Evolutionary conservation across 1,140 invertebrate species (phyloP), one percentile per base, ranked within the genome.

Genomic region (Diplogasteroides magnus): DNA sequence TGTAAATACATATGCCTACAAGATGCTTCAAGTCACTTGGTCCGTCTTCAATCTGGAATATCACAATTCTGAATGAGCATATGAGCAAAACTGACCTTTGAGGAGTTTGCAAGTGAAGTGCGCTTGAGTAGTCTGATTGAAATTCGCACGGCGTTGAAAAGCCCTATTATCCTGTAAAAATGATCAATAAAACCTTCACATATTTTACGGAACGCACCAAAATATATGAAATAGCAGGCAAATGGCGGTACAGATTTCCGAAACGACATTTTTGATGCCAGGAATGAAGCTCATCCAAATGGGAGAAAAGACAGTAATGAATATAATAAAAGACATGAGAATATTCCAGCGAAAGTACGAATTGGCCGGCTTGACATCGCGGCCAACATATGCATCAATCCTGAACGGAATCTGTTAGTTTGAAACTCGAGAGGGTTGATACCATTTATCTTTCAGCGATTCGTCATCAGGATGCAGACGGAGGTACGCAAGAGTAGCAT

Each of bases 1-100:
- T 74, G 73, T 74, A 74, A 31, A 70, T 37, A 19, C 26, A 59
- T 55, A 74, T 76, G 25, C 72, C 66, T 1, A 74, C 73, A 29
- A 74, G 32, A 57, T 74, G 73, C 31, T 72, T 72, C 27, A 72
- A 19, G 13, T 25, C 23, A 13, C 25, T 55, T 2, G 26, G 23
- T 15, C 11, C 29, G 25, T 19, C 11, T 29, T 66, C 23, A 15
- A 26, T 26, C 70, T 63, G n/a, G 23, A 48, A 48, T 31, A 15
- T n/a, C 2, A 19, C 2, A 14, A 15, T 27, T n/a, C 19, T 2
- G 31, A 31, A 37, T 28, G 6, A 68, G 27, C 26, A 55, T 68
- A 69, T 55, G 1, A 23, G 32, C n/a, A 37, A 69, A 27, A 32
- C n/a, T 70, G 19, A 37, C 37, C 26, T 70, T 31, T 27, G 14